Evolutionary conservation across 64 coral and sea anemone species (phyloP), one percentile per base, ranked within the genome.

Genomic region (Actinia equina): DNA sequence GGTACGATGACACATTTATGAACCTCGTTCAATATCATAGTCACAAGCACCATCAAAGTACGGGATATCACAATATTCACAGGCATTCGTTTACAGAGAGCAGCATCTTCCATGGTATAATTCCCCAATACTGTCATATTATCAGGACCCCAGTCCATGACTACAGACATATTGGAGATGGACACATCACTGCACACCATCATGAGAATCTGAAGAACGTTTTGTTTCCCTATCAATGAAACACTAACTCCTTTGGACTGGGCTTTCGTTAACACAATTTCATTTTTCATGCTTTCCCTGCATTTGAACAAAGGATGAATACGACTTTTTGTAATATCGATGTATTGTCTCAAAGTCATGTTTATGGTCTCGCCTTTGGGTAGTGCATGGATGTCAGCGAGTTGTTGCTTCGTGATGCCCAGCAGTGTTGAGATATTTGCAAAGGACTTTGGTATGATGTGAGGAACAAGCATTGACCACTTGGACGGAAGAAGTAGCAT

Each of bases 81-180:
- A 17, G n/a, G 15, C 23, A 43, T 65, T 92, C 61, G 37, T 45
- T 64, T 92, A 58, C 86, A 87, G 6, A 57, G 52, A 37, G 78
- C 23, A 25, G 86, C 49, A 16, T 92, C 85, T 82, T 83, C 85
- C 25, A 92, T 43, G 71, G 83, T 89, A 64, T 84, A 95, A 43
- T 86, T 92, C 15, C 80, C 64, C 53, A 95, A 67, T 54, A 58
- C 81, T 55, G 49, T 58, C 17, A 83, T 62, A 70, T 79, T 61
- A 19, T 83, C 5, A 23, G 53, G 26, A 16, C 83, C 58, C 94
- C 94, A 95, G 42, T 70, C 85, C 69, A 92, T 89, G 37, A 95
- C 87, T 14, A 89, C 82, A 19, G 90, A 92, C 86, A 92, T 45
- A 43, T 92, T 95, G 44, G 79, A 43, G 1, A 85, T 60, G 4